Base-by-base conservation (phyloP, 2,113 vertebrate species). In the Porphyrio hochstetteri region DNA sequence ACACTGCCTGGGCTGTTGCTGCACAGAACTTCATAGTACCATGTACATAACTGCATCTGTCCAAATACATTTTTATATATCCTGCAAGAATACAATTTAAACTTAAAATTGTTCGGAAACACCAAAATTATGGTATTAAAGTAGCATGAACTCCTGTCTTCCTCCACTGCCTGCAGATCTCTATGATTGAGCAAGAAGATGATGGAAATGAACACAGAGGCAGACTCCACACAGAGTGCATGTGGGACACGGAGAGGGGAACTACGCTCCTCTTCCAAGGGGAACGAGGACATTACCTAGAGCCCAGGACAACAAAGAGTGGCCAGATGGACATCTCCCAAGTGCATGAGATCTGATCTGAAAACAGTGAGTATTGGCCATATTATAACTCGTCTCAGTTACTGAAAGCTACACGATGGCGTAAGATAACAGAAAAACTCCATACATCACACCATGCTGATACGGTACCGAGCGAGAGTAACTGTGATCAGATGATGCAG, bases 161-260 rank as follows among this genome's bases (percentile, higher is more conserved):
- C 16, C 53, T 23, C 25, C 31, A 16, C 7, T 8, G 13, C 59
- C 38, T 24, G 33, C 50, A 33, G 33, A 15, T 40, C 59, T 0
- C 13, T 2, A 5, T 13, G 53, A 20, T 56, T 0, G 17, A 25
- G 50, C 29, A 59, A 7, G 24, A n/a, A 0, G 18, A 17, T 1
- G 5, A n/a, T 44, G 42, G 42, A 44, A 44, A 44, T 16, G 16
- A 17, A 44, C 16, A 17, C 42, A 44, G 42, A 44, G 42, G 42
- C 42, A 61, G 24, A 46, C 35, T 3, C 16, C 13, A 12, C 12
- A 21, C 28, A 9, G 48, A 48, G 29, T 0, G 24, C 7, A 3
- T 1, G 4, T 4, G 64, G 69, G 64, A 17, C 38, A 27, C 44
- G 44, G 23, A 38, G 20, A 9, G 36, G 36, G 28, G 23, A 68